Percentiles rank a stretch among this genome's conserved stretches.
phyloP scores from a whole-genome alignment of 2,797 vertebrate species.

The Eupleurogrammus muticus region DNA sequence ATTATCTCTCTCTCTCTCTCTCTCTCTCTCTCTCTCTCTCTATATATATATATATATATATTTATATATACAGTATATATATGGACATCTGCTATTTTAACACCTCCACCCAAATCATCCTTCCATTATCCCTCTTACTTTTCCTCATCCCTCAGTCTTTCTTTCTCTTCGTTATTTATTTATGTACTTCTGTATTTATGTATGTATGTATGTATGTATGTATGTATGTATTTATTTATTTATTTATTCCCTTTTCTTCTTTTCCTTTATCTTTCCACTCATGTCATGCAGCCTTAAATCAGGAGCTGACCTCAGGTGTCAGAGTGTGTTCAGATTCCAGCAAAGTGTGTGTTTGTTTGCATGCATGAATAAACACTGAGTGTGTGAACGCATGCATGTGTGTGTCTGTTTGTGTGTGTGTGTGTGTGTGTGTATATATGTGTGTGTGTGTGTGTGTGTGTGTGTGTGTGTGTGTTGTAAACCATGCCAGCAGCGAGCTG shows the following conservation, averaged over 20 bases:
- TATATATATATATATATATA: too few relatives aligned
- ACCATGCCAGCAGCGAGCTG: constrained; percentile 51
- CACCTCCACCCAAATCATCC: too few relatives aligned
- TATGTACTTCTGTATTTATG: neutral
- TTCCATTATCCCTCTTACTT: too few relatives aligned
- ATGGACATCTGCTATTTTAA: too few relatives aligned
- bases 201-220: neutral
- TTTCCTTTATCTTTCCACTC: neutral
- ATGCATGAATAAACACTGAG: neutral
- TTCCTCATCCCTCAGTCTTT: too few relatives aligned
- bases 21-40: too few relatives aligned
- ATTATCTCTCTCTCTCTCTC: too few relatives aligned
- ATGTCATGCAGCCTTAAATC: constrained; percentile 61
- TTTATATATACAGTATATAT: too few relatives aligned
- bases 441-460: constrained; percentile 3
- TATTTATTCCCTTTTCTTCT: neutral
- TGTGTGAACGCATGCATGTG: too few relatives aligned
- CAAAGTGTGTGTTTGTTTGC: constrained; percentile 20
- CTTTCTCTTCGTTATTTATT: too few relatives aligned
- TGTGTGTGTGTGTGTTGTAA: constrained; percentile 20
- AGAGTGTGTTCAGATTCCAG: constrained; percentile 49
- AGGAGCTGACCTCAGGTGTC: constrained; percentile 68
- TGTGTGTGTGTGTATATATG: constrained; percentile 37
- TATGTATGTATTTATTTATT: neutral
- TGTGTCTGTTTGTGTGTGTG: too few relatives aligned